These are phyloP conservation scores for Phrynocephalus forsythii DNA, from an alignment of 2,797 vertebrate genomes.

Conservation along the genomic window DNA sequence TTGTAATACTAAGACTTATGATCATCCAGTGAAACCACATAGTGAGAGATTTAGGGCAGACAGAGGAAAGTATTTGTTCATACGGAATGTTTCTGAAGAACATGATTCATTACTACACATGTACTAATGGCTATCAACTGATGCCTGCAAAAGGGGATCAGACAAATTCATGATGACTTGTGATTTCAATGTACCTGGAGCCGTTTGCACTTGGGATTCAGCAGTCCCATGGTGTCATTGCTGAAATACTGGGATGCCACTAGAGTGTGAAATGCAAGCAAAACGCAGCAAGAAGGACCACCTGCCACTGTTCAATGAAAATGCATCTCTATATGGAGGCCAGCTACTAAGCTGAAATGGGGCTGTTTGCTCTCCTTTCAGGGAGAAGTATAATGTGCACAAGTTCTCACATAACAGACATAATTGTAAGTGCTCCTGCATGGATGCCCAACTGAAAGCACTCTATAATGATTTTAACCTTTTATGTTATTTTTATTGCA, in stretches of 20 bases:
- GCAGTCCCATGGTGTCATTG: background rate
- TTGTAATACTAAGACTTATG: too few relatives aligned
- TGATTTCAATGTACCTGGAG: background rate
- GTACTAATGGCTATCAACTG: too few relatives aligned
- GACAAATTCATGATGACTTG: too few relatives aligned
- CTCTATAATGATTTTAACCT: background rate
- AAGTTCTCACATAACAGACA: background rate
- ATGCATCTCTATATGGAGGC: constrained; percentile 12
- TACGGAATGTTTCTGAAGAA: too few relatives aligned
- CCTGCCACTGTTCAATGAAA: constrained; percentile 35
- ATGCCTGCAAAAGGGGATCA: too few relatives aligned
- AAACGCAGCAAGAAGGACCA: rapidly evolving
- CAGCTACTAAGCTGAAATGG: constrained; percentile 52
- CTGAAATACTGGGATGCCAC: background rate
- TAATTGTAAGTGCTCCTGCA: background rate
- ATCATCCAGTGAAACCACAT: too few relatives aligned
- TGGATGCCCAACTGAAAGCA: background rate
- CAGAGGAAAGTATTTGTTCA: too few relatives aligned
- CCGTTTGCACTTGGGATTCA: background rate
- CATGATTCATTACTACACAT: too few relatives aligned
- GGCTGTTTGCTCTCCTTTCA: constrained; percentile 47
- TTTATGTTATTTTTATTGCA: background rate
- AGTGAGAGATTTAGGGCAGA: too few relatives aligned
- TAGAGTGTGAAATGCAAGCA: background rate
- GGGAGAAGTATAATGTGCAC: background rate